Base-by-base conservation (phyloP, 2,888 invertebrate genomes). In the Xestobium rufovillosum region DNA sequence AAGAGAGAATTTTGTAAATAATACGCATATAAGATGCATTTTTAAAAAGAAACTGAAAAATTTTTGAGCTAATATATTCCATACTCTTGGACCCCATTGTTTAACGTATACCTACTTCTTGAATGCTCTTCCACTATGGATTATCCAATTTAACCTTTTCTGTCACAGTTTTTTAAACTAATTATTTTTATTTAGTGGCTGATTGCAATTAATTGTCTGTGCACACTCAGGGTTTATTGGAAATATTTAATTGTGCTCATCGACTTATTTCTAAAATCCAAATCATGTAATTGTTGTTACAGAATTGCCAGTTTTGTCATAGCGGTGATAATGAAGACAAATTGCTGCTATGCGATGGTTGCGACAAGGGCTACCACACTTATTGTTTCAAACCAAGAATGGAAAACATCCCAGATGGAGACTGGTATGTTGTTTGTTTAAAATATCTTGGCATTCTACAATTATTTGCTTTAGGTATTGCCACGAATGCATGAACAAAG, bases 341-440 rank as follows among this genome's bases (percentile, higher is more conserved):
- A 64, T 70, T 97, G 49, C 68, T 97, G 51, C 72, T 97, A 14
- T 97, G 97, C 66, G 97, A 97, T 68, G 90, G 94, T 47, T 97
- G 97, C 68, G 97, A 97, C 68, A 89, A 91, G 63, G 97, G 96
- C 33, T 96, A 95, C 68, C 97, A 97, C 70, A 96, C 94, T 31
- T 96, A 96, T 65, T 97, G 97, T 71, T 96, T 97, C 74, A 91
- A 89, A 69, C 96, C 96, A 45, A 80, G 84, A 63, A 87, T 97
- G 87, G 90, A 90, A 40, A 83, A 83, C 57, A 95, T 97, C 66
- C 96, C 97, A 11, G 94, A 94, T 52, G 96, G 96, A 16, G 95
- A 97, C 66, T 97, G 96, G 96, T 89, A 59, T 73, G 78, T 66
- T 11, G 43, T 45, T 29, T 19, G 23, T n/a, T n/a, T n/a, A n/a